Percentiles rank a stretch among this genome's conserved stretches.
These are phyloP conservation scores for Taphrorychus bicolor DNA, from an alignment of 2,888 invertebrate species.

Conservation along the genomic window DNA sequence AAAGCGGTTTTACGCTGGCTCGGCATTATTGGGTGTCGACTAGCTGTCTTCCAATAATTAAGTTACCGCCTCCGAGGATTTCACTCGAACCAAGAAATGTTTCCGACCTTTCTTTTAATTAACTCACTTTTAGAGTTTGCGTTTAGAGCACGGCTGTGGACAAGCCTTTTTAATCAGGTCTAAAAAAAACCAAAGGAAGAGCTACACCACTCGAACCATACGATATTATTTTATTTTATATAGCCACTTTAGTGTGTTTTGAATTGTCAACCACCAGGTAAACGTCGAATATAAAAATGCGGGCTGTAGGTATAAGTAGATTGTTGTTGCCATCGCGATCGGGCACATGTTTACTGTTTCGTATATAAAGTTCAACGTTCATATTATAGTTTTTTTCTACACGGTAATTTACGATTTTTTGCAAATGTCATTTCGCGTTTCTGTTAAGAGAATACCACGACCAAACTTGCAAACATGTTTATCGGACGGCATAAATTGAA, in stretches of 20 bases:
- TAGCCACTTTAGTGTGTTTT: too few relatives aligned
- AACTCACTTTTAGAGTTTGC: conserved; percentile 6
- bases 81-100: conserved; percentile 9
- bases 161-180: not conserved
- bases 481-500: conserved; percentile 30
- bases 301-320: too few relatives aligned
- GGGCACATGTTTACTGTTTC: too few relatives aligned
- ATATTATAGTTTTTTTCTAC: too few relatives aligned
- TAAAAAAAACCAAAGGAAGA: not conserved
- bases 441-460: not conserved
- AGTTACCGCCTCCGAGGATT: conserved; percentile 5
- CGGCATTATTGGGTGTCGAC: conserved; percentile 11
- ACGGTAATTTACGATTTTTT: not conserved
- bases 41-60: conserved; percentile 9
- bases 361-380: too few relatives aligned
- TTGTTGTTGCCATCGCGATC: too few relatives aligned
- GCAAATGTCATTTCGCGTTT: not conserved
- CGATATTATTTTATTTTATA: too few relatives aligned
- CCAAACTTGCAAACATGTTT: conserved; percentile 25
- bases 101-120: conserved; percentile 1
- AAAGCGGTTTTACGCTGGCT: conserved; percentile 2
- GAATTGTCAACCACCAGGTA: too few relatives aligned
- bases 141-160: not conserved
- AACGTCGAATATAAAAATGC: too few relatives aligned
- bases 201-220: too few relatives aligned